Evolutionary conservation across 2,113 vertebrate genomes (phyloP), one percentile per base, ranked within the genome.

Genomic region (Strix uralensis): DNA sequence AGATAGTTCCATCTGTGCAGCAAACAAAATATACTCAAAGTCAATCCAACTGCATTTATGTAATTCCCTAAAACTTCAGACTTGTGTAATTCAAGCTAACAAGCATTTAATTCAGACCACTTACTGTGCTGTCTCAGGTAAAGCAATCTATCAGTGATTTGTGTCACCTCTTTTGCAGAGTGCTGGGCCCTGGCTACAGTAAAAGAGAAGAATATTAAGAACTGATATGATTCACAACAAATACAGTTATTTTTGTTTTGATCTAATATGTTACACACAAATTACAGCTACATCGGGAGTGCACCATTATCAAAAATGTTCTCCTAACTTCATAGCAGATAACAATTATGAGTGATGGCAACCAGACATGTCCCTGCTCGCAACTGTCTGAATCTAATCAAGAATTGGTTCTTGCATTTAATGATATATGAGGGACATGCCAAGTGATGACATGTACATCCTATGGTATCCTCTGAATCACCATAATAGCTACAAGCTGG

Each of bases 361-460:
- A 95, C 49, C 90, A 93, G 93, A 86, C 14, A 66, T 70, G 44
- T 52, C 51, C 81, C 86, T 96, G 85, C 85, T 63, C 27, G 32
- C 54, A 65, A 80, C 78, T 79, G 75, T 81, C 81, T 82, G 82
- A 95, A 81, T 62, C 82, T 94, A 95, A 97, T 96, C 83, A 96
- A 89, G 54, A 79, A 90, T 93, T 94, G 86, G 54, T 94, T 91
- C 81, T 95, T 87, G 66, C 47, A 78, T 96, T 95, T 94, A 85
- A 90, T 74, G 52, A 93, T 66, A 73, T 88, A 82, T 55, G 73
- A 94, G 29, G 55, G 82, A 92, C 16, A 22, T 88, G 69, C 58
- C 92, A 94, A 95, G 36, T 49, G 74, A 66, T 74, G 58, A 62
- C 66, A 70, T 36, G 30, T 15, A 91, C 87, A 91, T 93, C 54